phyloP scores from a whole-genome alignment of 2,797 vertebrate species.

The Ciconia nigra region DNA sequence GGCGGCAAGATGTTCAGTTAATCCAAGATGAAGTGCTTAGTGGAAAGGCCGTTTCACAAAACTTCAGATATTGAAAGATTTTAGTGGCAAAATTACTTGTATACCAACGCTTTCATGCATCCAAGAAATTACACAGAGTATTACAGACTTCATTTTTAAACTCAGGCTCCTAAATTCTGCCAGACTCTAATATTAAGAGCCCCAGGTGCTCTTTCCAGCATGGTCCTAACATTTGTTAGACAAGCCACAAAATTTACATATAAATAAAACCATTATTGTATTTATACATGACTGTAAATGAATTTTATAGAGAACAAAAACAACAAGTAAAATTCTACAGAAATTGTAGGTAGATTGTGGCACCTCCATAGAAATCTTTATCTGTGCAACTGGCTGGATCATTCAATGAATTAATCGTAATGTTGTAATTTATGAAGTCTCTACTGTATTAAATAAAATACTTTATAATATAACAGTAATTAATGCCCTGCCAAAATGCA shows the following conservation, averaged over 20 bases:
- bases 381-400: not conserved
- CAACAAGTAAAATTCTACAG: not conserved
- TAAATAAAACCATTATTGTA: not conserved
- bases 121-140: not conserved
- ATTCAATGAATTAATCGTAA: not conserved
- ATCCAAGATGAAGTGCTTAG: not conserved
- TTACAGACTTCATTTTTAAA: not conserved
- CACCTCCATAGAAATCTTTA: not conserved
- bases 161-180: not conserved
- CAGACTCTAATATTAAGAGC: not conserved
- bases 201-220: not conserved
- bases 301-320: not conserved
- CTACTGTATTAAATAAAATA: not conserved
- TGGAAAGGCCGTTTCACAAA: not conserved
- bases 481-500: not conserved
- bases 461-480: not conserved
- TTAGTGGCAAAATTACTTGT: not conserved
- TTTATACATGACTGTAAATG: not conserved
- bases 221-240: not conserved
- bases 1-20: not conserved
- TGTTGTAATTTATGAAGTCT: not conserved
- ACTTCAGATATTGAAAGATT: not conserved
- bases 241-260: not conserved
- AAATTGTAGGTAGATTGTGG: not conserved
- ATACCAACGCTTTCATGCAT: not conserved